Evolutionary conservation across 2,888 invertebrate genomes (phyloP), one percentile per base, ranked within the genome.

Genomic region (Tyria jacobaeae): DNA sequence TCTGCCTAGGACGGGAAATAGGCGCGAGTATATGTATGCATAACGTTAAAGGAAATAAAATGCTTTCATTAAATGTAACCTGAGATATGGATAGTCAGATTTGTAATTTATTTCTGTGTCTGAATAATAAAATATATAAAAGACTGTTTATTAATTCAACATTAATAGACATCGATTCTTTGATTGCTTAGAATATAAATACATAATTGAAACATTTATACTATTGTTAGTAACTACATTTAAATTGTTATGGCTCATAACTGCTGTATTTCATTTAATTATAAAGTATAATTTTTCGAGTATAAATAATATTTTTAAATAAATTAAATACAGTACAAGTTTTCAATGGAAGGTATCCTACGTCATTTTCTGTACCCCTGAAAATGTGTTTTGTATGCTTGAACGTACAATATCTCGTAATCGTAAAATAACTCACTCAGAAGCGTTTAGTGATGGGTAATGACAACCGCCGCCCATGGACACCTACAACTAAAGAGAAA

Each of bases 191-290:
- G 25, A 25, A 41, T 24, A 25, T 25, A 9, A n/a, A 24, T 39
- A 24, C 12, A 54, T 54, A 39, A 25, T 41, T 27, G 27, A 41
- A 54, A 41, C 15, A 54, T 54, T 37, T 10, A 9, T 17, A 27
- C n/a, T 50, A 34, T 50, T 34, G n/a, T 34, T 25, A 25, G 39
- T 53, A 34, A n/a, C 27, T 51, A 53, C n/a, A n/a, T 41, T 53
- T 27, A 17, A 7, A n/a, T 54, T 9, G 39, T 53, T 53, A n/a
- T 53, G 12, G n/a, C 53, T 39, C 39, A 15, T 53, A 53, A 53
- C 6, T 15, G n/a, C 12, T 41, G 25, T 37, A 41, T 21, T 55
- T 54, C 21, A 55, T 44, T 21, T 34, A 21, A 34, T 3, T 34
- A 52, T 35, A 35, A 41, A 41, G 3, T 41, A 41, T 41, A 17